Evolutionary conservation across 2,113 vertebrate genomes (phyloP), one percentile per base, ranked within the genome.

Genomic region (Paraplagusia blochii): DNA sequence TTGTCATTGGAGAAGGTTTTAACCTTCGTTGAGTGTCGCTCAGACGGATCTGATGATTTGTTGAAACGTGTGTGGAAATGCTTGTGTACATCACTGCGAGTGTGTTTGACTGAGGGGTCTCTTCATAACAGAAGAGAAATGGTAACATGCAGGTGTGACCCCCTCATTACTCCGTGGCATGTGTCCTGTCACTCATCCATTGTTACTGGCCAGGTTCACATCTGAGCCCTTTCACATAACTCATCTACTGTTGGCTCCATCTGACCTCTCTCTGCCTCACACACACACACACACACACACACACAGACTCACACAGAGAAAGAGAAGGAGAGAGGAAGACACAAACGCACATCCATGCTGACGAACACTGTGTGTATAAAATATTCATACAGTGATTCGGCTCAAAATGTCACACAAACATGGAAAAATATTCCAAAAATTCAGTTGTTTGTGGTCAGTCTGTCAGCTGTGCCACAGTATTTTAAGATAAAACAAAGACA

Each of bases 141-240:
- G 70, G 54, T 72, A 76, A 80, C 66, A 75, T 68, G 69, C 77
- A 81, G 81, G 72, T 80, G 70, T 68, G 80, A 76, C 75, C 81
- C 59, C 72, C 74, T 89, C 82, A 84, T 88, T 88, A 85, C 66
- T 66, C 52, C 66, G 66, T 80, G 76, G 72, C 84, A 82, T 87
- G 83, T 80, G 83, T 53, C 72, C 77, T 85, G 85, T 87, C 85
- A 87, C 62, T 87, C 85, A 85, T 72, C 74, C 60, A 77, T 77
- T 83, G 76, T 77, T 82, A 63, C 72, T 53, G 74, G 58, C 66
- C 49, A 45, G 65, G 11, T 68, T 80, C 82, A 74, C 79, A 86
- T 78, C 79, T 85, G 82, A 82, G 82, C 80, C 79, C 80, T 80
- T 85, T 77, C 82, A 76, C 74, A 87, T 87, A 81, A 87, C 83